Conservation (phyloP, 2,888 invertebrate species). For the Ryuthela nishihirai region DNA sequence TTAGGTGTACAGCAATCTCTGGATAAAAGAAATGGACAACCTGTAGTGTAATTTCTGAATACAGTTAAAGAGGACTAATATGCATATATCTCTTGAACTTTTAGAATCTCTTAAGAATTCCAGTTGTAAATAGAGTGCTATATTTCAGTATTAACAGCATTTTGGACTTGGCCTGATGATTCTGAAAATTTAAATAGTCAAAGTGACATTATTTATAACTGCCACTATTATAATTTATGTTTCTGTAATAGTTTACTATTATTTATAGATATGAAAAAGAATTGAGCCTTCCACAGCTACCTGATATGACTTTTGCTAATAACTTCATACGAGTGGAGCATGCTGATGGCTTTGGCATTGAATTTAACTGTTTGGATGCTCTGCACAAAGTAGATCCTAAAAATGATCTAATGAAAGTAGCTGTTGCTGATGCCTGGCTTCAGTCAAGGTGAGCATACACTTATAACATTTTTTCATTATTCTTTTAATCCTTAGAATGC, state of each 20-base stretch:
- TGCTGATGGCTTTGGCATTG: constrained; percentile 63
- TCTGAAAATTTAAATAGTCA: background rate
- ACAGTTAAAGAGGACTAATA: too few relatives aligned
- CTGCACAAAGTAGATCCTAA: constrained; percentile 69
- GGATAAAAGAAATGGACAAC: too few relatives aligned
- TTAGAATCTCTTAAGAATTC: too few relatives aligned
- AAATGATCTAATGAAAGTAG: constrained; percentile 72
- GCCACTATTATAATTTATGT: background rate
- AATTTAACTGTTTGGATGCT: constrained; percentile 89
- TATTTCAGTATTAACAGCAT: too few relatives aligned
- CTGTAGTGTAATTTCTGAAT: too few relatives aligned
- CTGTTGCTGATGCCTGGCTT: constrained; percentile 87
- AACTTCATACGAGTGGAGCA: constrained; percentile 73
- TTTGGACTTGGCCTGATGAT: too few relatives aligned
- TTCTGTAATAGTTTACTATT: background rate
- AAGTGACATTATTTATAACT: background rate
- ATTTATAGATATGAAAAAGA: constrained; percentile 65
- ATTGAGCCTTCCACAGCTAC: constrained; percentile 81
- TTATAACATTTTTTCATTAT: too few relatives aligned
- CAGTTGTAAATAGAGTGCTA: too few relatives aligned
- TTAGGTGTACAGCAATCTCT: too few relatives aligned
- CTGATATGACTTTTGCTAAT: constrained; percentile 97
- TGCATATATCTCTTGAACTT: too few relatives aligned
- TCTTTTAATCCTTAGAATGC: too few relatives aligned
- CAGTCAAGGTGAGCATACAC: constrained; percentile 66